These are phyloP conservation scores for Aurelia aurita DNA, from an alignment of 30 jellyfish, hydroid and myxozoan species.

Conservation along the genomic window DNA sequence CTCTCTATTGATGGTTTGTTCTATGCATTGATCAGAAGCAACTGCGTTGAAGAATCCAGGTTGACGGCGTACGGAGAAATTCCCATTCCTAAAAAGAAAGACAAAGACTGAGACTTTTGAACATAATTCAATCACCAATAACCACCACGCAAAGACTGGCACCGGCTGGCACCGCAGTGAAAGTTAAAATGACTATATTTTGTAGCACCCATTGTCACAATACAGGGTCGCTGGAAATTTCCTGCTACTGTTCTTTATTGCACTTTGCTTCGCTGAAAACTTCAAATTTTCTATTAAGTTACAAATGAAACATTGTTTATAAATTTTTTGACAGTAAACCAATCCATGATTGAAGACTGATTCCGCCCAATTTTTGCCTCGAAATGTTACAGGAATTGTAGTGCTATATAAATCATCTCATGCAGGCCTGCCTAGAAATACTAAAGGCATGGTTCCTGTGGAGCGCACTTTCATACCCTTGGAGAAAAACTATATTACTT, in stretches of 20 bases:
- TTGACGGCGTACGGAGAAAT: constrained; percentile 15
- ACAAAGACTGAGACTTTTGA: no score
- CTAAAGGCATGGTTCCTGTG: constrained; percentile 15
- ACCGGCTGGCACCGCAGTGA: constrained; percentile 14
- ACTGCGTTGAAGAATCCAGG: constrained; percentile 41
- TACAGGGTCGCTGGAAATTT: no score
- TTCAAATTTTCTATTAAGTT: not conserved
- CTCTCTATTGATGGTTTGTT: constrained; percentile 61
- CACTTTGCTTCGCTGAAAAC: constrained; percentile 9
- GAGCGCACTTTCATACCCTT: constrained; percentile 15
- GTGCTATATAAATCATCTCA: constrained; percentile 4
- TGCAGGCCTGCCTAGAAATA: no score
- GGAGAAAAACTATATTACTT: constrained; percentile 10
- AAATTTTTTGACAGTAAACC: constrained; percentile 5
- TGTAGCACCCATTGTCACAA: constrained; percentile 2
- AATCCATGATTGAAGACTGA: constrained; percentile 7
- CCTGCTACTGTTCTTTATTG: no score
- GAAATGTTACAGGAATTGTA: no score
- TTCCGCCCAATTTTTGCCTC: constrained; percentile 6
- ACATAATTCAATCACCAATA: no score
- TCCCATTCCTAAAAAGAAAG: constrained; percentile 44
- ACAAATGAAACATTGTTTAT: no score
- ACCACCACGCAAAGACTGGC: not conserved
- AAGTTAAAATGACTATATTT: not conserved
- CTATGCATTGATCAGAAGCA: constrained; percentile 60